These are phyloP conservation scores for Octomys mimax DNA, from an alignment of 2,797 vertebrate genomes.

Conservation along the genomic window DNA sequence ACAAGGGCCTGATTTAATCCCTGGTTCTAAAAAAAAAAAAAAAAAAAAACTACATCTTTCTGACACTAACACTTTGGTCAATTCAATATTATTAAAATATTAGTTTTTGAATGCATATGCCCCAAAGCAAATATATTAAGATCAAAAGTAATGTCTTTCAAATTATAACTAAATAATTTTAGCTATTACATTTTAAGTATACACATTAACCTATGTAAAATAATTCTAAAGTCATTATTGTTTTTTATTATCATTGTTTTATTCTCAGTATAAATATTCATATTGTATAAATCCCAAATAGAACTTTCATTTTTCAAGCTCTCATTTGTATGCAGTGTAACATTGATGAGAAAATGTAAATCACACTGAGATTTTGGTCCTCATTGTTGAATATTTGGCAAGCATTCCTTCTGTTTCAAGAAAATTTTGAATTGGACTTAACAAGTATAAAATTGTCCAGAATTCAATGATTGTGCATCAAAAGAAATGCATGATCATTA, in stretches of 20 bases:
- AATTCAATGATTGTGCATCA: not conserved
- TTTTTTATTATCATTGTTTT: not conserved
- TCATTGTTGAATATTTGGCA: slow-evolving; percentile 57
- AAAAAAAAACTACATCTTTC: too few relatives aligned
- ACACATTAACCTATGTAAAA: not conserved
- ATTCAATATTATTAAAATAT: too few relatives aligned
- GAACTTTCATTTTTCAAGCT: not conserved
- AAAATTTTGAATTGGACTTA: slow-evolving; percentile 19
- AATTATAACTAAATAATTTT: not conserved
- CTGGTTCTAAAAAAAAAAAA: too few relatives aligned
- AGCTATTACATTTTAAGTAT: not conserved
- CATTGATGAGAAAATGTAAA: slow-evolving; percentile 35
- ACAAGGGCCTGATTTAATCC: too few relatives aligned
- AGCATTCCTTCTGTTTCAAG: slow-evolving; percentile 31
- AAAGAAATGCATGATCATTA: slow-evolving; percentile 33
- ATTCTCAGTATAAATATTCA: not conserved
- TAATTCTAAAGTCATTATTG: not conserved
- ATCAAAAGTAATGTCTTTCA: not conserved
- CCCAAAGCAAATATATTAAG: not conserved
- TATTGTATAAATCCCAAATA: not conserved
- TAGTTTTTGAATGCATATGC: not conserved
- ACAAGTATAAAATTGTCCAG: not conserved
- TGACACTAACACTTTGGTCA: too few relatives aligned
- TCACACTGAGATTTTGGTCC: slow-evolving; percentile 9
- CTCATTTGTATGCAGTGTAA: not conserved